Conservation (phyloP, 2,113 vertebrate genomes). For the Nothobranchius kuhntae region DNA sequence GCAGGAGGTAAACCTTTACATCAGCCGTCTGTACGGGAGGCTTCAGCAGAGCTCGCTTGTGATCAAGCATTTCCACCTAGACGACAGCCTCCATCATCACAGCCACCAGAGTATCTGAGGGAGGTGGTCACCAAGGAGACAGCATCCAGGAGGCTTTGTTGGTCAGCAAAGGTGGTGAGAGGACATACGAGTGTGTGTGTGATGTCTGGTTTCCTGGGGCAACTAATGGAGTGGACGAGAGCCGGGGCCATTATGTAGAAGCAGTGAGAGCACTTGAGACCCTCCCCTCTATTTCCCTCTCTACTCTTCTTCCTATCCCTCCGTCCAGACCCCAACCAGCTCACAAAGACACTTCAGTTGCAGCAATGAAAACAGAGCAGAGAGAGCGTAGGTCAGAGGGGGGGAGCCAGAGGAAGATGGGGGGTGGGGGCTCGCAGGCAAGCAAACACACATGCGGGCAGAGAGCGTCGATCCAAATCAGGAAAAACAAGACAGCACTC, state of each 20-base stretch:
- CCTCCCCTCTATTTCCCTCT: constrained; percentile 56
- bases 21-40: background rate
- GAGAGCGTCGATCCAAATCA: constrained; percentile 32
- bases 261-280: constrained; percentile 92
- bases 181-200: constrained; percentile 66
- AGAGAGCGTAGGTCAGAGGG: constrained; percentile 53
- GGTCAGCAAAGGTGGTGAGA: constrained; percentile 80
- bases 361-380: constrained; percentile 70
- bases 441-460: constrained; percentile 22
- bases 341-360: constrained; percentile 84
- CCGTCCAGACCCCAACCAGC: constrained; percentile 76
- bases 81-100: constrained; percentile 45
- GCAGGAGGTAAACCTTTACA: background rate
- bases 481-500: constrained; percentile 52
- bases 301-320: constrained; percentile 52
- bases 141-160: constrained; percentile 87
- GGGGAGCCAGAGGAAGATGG: constrained; percentile 22
- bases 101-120: constrained; percentile 42
- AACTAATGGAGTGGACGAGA: constrained; percentile 98
- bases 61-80: constrained; percentile 26
- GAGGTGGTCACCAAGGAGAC: constrained; percentile 84
- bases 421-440: constrained; percentile 25
- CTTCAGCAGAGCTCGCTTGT: constrained; percentile 4
- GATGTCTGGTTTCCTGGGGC: constrained; percentile 91
- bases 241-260: constrained; percentile 91